phyloP scores from a whole-genome alignment of 2,888 invertebrate species.

The Lobophora halterata region DNA sequence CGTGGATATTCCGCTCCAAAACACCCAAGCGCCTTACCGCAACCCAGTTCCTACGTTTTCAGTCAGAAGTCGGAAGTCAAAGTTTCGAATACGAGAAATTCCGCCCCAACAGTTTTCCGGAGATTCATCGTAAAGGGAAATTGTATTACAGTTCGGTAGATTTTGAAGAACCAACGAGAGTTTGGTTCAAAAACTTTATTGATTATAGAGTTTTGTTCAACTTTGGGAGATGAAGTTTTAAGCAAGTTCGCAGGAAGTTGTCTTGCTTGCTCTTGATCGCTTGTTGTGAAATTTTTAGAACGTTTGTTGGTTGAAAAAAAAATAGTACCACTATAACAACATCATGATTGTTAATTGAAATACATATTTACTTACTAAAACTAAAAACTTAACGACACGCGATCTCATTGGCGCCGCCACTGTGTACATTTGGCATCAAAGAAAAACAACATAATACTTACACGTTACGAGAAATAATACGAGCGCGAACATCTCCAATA shows the following conservation, averaged over 20 bases:
- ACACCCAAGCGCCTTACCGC: constrained; percentile 1
- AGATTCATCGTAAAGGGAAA: constrained; percentile 13
- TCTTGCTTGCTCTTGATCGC: neutral
- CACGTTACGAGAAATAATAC: too few relatives aligned
- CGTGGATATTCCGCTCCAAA: too few relatives aligned
- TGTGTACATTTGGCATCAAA: constrained; percentile 23
- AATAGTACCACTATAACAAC: too few relatives aligned
- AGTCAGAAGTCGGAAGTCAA: constrained; percentile 16
- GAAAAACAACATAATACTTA: too few relatives aligned
- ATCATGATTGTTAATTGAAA: constrained; percentile 25
- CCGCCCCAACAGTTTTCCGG: constrained; percentile 9
- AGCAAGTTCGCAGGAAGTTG: constrained; percentile 7
- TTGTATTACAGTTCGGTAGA: constrained; percentile 24
- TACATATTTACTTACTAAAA: constrained; percentile 19
- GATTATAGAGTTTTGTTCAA: constrained; percentile 6
- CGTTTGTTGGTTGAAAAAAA: too few relatives aligned
- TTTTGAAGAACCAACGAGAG: too few relatives aligned
- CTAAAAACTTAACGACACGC: constrained; percentile 7
- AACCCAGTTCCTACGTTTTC: constrained; percentile 7
- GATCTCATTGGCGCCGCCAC: constrained; percentile 15
- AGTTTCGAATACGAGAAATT: constrained; percentile 17
- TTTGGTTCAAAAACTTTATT: constrained; percentile 6
- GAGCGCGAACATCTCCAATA: too few relatives aligned
- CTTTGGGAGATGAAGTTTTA: constrained; percentile 4
- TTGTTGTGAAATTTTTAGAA: constrained; percentile 1